Evolutionary conservation across 2,113 vertebrate genomes (phyloP).

Genomic region (Oxygymnocypris stewartii): DNA sequence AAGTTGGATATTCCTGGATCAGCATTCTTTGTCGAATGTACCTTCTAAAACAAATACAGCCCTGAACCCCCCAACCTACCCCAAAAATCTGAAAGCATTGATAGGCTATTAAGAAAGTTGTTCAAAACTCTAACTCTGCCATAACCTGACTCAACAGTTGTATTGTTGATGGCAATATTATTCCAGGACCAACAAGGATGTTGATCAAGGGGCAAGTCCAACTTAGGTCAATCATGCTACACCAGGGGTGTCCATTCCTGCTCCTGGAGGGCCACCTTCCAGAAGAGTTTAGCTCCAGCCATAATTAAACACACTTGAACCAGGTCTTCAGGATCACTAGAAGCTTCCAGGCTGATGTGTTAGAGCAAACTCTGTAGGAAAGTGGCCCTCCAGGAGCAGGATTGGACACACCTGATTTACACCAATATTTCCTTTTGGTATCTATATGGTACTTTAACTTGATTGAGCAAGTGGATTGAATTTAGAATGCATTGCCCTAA

Average conservation of each 20-base stretch:
- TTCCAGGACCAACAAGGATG: neutral
- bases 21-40: neutral
- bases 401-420: neutral
- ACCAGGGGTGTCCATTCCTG: neutral
- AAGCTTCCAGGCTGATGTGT: neutral
- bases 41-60: neutral
- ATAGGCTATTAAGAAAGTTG: neutral
- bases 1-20: neutral
- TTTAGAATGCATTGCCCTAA: neutral
- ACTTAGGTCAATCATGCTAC: neutral
- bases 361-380: neutral
- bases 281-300: neutral
- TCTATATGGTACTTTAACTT: no score
- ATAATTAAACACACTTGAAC: neutral
- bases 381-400: neutral
- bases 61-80: neutral
- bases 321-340: neutral
- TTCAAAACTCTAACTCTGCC: neutral
- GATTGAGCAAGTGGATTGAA: neutral
- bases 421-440: neutral
- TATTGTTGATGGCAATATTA: neutral
- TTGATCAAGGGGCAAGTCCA: neutral
- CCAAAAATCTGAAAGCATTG: neutral
- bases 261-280: neutral
- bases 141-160: neutral